Evolutionary conservation across 2,888 invertebrate species (phyloP), one percentile per base, ranked within the genome.

Genomic region (Leucania comma): DNA sequence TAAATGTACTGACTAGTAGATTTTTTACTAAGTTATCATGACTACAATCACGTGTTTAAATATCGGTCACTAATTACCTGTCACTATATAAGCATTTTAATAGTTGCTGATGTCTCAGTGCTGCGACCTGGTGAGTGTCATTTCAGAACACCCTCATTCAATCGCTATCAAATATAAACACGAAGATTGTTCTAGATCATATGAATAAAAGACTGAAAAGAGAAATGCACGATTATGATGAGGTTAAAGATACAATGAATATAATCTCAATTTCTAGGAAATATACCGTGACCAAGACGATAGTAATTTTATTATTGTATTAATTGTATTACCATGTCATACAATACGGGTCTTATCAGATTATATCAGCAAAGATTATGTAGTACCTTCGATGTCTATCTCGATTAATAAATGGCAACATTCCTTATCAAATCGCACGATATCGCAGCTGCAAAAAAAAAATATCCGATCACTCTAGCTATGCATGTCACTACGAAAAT

Each of bases 301-400:
- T 53, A 54, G 57, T 20, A 24, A 38, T 51, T 54, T 38, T 54
- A 68, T 68, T 50, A 20, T 48, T 51, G 2, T 38, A 53, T 14
- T 35, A 53, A 74, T 67, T 24, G 58, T 68, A 75, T 48, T 42
- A 50, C 3, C 53, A 22, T 35, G 29, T 50, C 59, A n/a, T 42
- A 48, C 24, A 50, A 50, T 35, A 22, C 24, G 29, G 2, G 20
- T 20, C 1, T 46, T 42, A 75, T 68, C 68, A 75, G 42, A 38
- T 10, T 5, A 48, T 54, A 50, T 50, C 56, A 32, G 32, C 6
- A 32, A 50, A 35, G 50, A 75, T 75, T 51, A 57, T 32, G 10
- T 3, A 17, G 12, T 50, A 12, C 24, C 14, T 32, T 14, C 14
- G 22, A 75, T 57, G 20, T 50, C n/a, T 51, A 12, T 14, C 10